These are phyloP conservation scores for Mormyrops attenuatus DNA, from an alignment of 2,797 vertebrate species.

Conservation along the genomic window DNA sequence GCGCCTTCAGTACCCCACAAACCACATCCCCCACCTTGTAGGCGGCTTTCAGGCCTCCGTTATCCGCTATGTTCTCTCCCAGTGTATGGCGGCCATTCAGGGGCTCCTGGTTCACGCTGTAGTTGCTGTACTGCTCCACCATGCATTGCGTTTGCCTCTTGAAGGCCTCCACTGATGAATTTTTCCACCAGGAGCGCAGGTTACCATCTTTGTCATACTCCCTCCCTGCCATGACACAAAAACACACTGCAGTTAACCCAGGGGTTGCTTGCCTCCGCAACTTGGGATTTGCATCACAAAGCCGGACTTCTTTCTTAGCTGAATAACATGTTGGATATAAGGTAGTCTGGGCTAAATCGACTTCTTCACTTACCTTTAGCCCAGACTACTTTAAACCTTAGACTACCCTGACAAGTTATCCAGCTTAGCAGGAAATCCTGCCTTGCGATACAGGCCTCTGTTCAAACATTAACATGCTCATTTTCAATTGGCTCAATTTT, in stretches of 20 bases:
- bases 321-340: background rate
- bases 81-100: conserved; percentile 88
- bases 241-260: background rate
- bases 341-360: background rate
- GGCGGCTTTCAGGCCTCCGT: conserved; percentile 90
- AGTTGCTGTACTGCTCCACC: conserved; percentile 89
- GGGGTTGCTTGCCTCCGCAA: background rate
- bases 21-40: conserved; percentile 70
- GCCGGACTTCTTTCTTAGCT: background rate
- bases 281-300: background rate
- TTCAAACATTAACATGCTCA: background rate
- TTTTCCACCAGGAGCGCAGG: conserved; percentile 96
- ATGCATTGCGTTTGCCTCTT: conserved; percentile 87
- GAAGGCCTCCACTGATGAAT: conserved; percentile 91
- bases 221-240: conserved; percentile 62
- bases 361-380: background rate
- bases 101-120: conserved; percentile 79
- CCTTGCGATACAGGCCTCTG: background rate
- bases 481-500: background rate
- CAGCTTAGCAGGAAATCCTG: background rate
- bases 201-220: conserved; percentile 96
- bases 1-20: background rate
- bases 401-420: background rate
- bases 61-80: conserved; percentile 96
- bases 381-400: background rate